These are phyloP conservation scores for Anguilla pacifica DNA, from an alignment of 2,797 vertebrate species.

Conservation along the genomic window DNA sequence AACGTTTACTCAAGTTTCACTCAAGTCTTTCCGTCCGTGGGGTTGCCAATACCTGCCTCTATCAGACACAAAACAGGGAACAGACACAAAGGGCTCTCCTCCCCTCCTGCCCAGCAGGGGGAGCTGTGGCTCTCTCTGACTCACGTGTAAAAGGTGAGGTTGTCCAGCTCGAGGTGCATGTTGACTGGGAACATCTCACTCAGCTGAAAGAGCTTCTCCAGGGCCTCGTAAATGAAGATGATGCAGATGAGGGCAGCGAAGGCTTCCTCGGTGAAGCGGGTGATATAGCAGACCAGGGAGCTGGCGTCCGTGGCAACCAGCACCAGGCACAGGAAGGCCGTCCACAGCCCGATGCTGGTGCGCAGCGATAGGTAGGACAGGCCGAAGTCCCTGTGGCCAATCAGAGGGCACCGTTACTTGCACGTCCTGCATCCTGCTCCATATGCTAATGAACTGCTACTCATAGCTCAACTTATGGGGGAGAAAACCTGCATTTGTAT, in stretches of 20 bases:
- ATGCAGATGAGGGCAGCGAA: conserved; percentile 96
- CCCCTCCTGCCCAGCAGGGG: not conserved
- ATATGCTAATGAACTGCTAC: not conserved
- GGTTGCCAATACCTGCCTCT: not conserved
- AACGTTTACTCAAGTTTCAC: not conserved
- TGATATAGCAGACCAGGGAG: conserved; percentile 95
- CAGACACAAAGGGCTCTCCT: not conserved
- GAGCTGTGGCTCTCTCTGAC: conserved; percentile 45
- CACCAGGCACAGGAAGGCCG: conserved; percentile 86
- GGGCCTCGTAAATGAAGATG: conserved; percentile 96
- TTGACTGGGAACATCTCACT: conserved; percentile 87
- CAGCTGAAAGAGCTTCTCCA: conserved; percentile 92
- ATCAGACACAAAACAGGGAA: not conserved
- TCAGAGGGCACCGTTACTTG: not conserved
- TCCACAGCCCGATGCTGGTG: conserved; percentile 94
- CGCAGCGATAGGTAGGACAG: conserved; percentile 91
- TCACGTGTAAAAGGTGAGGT: conserved; percentile 89
- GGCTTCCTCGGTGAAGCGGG: conserved; percentile 94
- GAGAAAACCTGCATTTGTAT: too few relatives aligned
- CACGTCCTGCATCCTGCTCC: not conserved
- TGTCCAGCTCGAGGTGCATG: conserved; percentile 83
- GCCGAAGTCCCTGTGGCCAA: conserved; percentile 78
- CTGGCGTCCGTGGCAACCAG: conserved; percentile 95
- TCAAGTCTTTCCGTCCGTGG: not conserved
- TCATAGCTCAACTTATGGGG: not conserved